These are phyloP conservation scores for Holacanthella duospinosa DNA, from an alignment of 2,888 invertebrate species.

Conservation along the genomic window DNA sequence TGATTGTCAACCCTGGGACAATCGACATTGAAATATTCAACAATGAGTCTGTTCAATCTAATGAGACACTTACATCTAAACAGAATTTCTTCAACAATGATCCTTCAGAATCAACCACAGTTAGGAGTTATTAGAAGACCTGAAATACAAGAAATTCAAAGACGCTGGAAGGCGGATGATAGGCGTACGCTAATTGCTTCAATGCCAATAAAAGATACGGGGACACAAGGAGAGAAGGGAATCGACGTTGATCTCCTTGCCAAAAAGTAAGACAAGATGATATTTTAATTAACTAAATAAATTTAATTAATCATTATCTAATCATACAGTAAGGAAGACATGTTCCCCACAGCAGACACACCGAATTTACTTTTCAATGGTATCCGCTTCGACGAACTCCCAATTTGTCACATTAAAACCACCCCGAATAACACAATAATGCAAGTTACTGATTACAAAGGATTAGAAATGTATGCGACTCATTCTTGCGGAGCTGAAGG, in stretches of 20 bases:
- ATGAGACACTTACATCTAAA: too few relatives aligned
- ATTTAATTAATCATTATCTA: too few relatives aligned
- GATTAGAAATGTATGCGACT: conserved; percentile 41
- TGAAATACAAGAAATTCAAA: too few relatives aligned
- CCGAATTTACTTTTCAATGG: conserved; percentile 63
- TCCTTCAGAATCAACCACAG: too few relatives aligned
- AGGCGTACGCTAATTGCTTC: conserved; percentile 40
- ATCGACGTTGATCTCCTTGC: conserved; percentile 56
- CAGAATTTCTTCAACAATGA: too few relatives aligned
- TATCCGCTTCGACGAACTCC: conserved; percentile 63
- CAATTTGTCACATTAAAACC: conserved; percentile 70
- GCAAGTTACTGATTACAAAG: conserved; percentile 58
- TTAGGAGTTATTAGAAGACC: too few relatives aligned
- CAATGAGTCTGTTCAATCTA: too few relatives aligned
- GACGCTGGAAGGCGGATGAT: conserved; percentile 42
- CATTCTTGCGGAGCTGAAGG: conserved; percentile 81
- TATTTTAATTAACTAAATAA: neutral
- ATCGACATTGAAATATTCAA: too few relatives aligned
- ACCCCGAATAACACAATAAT: conserved; percentile 83
- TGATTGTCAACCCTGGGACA: too few relatives aligned
- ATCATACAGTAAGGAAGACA: conserved; percentile 53
- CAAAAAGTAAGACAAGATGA: conserved; percentile 3
- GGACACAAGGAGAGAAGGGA: conserved; percentile 62
- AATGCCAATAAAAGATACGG: conserved; percentile 54
- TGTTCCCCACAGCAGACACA: conserved; percentile 65